phyloP scores from a whole-genome alignment of 1,140 invertebrate species.

The Drosophila sulfurigaster region DNA sequence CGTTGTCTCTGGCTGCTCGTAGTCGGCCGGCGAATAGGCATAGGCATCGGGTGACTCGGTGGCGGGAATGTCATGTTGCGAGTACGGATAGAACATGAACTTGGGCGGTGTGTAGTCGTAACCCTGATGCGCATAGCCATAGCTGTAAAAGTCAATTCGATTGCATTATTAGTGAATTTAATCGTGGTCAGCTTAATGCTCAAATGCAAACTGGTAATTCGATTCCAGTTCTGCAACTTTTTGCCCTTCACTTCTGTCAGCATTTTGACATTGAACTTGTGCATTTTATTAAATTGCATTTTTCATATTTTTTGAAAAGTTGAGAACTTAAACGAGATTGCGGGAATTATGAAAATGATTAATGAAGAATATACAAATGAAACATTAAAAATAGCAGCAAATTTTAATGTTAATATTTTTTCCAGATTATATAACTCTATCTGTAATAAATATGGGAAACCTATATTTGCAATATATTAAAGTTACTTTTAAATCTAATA shows the following conservation, averaged over 20 bases:
- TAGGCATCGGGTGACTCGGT: slow-evolving; percentile 52
- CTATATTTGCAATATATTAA: too few relatives aligned
- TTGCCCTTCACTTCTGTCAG: slow-evolving; percentile 30
- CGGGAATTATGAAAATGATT: too few relatives aligned
- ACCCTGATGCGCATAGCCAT: slow-evolving; percentile 74
- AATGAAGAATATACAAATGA: too few relatives aligned
- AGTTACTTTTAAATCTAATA: too few relatives aligned
- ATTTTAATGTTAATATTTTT: too few relatives aligned
- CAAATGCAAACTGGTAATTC: background rate
- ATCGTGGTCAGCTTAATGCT: background rate
- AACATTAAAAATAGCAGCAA: too few relatives aligned
- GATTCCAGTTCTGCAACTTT: background rate
- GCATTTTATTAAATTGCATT: background rate
- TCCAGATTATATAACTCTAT: too few relatives aligned
- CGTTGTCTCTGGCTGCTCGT: slow-evolving; percentile 40
- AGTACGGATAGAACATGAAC: slow-evolving; percentile 84
- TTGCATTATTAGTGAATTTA: background rate
- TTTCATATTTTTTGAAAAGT: too few relatives aligned
- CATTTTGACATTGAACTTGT: slow-evolving; percentile 3
- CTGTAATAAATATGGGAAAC: too few relatives aligned
- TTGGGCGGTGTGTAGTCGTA: slow-evolving; percentile 80
- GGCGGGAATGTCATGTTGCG: slow-evolving; percentile 74
- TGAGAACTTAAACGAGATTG: too few relatives aligned
- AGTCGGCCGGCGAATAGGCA: slow-evolving; percentile 51
- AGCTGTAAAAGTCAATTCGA: slow-evolving; percentile 43